Base-by-base conservation (phyloP, 2,113 vertebrate species). In the Cyphomyrus plagiostoma region DNA sequence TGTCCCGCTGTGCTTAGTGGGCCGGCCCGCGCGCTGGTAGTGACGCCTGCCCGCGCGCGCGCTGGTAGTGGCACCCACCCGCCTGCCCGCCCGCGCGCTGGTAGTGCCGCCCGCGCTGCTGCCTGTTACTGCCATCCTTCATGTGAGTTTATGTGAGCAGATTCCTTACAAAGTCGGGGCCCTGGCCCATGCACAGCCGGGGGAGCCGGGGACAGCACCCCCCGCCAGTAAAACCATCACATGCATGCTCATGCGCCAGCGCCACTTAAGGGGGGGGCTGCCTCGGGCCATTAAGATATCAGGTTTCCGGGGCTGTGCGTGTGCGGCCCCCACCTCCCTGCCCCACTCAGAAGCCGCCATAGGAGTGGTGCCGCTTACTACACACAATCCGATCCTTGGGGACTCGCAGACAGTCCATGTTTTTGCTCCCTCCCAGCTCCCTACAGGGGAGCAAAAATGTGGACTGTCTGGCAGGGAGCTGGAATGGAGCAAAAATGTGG, bases 131-230 rank as follows among this genome's bases (percentile, higher is more conserved):
- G 35, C 93, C 95, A 96, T 96, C 95, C 94, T 96, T 97, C 96
- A 96, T 94, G 95, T 94, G 97, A 94, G 97, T 97, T 97, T 97
- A 97, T 96, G 96, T 94, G 92, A 95, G 96, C 96, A 96, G 96
- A 96, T 96, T 95, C 95, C 93, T 92, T 90, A 90, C 95, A 95
- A 95, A 96, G 96, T 96, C 95, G 91, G 49, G 95, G 96, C 95
- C 95, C 94, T 95, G 90, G 94, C 95, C 95, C 93, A 95, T 95
- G 96, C 96, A 96, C 94, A 96, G 95, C 94, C 92, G 85, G 92
- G 96, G 92, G 95, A 95, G 95, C 95, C 94, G 96, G 94, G 92
- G 93, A 95, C 94, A 90, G 42, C 53, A 94, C 92, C 95, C 80
- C 92, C 94, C 94, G 94, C 94, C 95, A 95, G 95, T 96, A 96